phyloP scores from a whole-genome alignment of 1,140 invertebrate genomes.

The Teleopsis dalmanni region DNA sequence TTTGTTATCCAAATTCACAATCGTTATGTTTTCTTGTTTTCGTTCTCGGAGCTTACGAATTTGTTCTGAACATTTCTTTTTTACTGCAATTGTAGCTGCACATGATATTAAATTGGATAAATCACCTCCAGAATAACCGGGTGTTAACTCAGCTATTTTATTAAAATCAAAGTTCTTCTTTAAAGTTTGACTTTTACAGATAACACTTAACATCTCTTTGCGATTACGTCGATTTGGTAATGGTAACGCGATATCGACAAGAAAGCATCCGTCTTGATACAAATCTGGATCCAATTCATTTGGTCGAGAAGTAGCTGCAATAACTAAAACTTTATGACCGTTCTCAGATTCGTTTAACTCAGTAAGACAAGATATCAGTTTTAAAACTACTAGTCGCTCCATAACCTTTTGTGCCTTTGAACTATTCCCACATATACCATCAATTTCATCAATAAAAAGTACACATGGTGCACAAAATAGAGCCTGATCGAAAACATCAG shows the following conservation, averaged over 20 bases:
- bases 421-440: constrained; percentile 79
- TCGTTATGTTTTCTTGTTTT: constrained; percentile 27
- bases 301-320: constrained; percentile 92
- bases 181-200: constrained; percentile 62
- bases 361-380: constrained; percentile 83
- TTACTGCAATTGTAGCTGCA: constrained; percentile 79
- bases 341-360: constrained; percentile 58
- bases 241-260: constrained; percentile 87
- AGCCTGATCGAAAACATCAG: constrained; percentile 85
- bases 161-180: constrained; percentile 61
- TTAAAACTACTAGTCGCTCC: constrained; percentile 90
- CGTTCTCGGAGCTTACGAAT: constrained; percentile 22
- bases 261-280: constrained; percentile 81
- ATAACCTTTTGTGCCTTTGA: constrained; percentile 87
- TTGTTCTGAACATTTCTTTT: constrained; percentile 43
- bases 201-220: constrained; percentile 64
- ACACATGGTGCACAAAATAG: constrained; percentile 66
- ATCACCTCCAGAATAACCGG: constrained; percentile 97
- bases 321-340: constrained; percentile 69
- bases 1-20: constrained; percentile 37
- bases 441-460: constrained; percentile 92
- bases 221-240: constrained; percentile 83
- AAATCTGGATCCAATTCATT: constrained; percentile 90
- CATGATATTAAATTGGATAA: constrained; percentile 77
- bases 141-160: constrained; percentile 72